Percentiles rank a stretch among this genome's conserved stretches.
phyloP scores from a whole-genome alignment of 2,888 invertebrate species.

The Sarcophaga rosellei region DNA sequence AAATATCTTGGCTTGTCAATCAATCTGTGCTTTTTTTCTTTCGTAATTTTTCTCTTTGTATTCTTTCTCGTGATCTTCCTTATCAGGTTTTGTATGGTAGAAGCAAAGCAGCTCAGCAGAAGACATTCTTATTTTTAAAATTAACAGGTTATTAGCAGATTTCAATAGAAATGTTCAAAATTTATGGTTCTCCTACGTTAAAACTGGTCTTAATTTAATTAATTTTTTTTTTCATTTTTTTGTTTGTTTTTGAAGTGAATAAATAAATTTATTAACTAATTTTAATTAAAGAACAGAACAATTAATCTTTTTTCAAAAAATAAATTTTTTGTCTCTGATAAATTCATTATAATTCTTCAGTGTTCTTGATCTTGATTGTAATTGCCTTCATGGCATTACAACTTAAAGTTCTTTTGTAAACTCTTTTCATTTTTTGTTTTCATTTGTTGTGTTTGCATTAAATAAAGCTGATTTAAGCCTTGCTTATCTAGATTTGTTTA shows the following conservation, averaged over 20 bases:
- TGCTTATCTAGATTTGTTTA: slow-evolving; percentile 59
- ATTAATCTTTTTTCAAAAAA: slow-evolving; percentile 45
- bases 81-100: slow-evolving; percentile 26
- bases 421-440: neutral
- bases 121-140: neutral
- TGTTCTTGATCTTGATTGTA: slow-evolving; percentile 11
- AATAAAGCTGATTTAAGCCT: slow-evolving; percentile 61
- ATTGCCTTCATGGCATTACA: slow-evolving; percentile 41
- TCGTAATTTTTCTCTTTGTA: slow-evolving; percentile 20
- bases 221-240: neutral
- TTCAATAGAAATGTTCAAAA: slow-evolving; percentile 19
- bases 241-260: neutral
- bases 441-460: slow-evolving; percentile 34
- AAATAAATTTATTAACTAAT: slow-evolving; percentile 32
- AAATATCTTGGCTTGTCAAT: slow-evolving; percentile 78
- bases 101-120: neutral
- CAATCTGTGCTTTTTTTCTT: slow-evolving; percentile 66
- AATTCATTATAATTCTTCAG: neutral
- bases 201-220: slow-evolving; percentile 56
- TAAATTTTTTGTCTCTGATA: slow-evolving; percentile 19
- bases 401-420: slow-evolving; percentile 25
- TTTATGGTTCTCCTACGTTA: slow-evolving; percentile 40
- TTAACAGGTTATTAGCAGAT: slow-evolving; percentile 47
- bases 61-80: neutral
- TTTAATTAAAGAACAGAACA: slow-evolving; percentile 46